These are phyloP conservation scores for Strigamia transsilvanica DNA, from an alignment of 2,888 invertebrate genomes.

Conservation along the genomic window DNA sequence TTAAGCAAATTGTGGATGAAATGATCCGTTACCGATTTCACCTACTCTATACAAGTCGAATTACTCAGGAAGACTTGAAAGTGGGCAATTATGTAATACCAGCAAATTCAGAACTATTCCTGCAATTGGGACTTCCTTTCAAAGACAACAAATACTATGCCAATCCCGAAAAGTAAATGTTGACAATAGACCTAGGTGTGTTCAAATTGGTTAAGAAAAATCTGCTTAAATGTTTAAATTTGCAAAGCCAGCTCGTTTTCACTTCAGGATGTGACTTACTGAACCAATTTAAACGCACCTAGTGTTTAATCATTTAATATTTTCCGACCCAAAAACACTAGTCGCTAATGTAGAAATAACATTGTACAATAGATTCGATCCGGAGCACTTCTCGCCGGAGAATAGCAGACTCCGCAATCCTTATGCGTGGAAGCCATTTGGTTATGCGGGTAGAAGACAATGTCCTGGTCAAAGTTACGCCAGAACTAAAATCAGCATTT, in stretches of 20 bases:
- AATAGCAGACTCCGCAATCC: not conserved
- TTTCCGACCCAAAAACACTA: no score
- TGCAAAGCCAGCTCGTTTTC: no score
- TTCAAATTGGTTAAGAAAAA: no score
- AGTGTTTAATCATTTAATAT: no score
- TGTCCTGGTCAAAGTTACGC: constrained; percentile 26
- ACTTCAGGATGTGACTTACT: no score
- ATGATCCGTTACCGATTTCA: not conserved
- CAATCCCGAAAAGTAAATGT: not conserved
- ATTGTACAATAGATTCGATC: constrained; percentile 48
- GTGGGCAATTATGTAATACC: not conserved
- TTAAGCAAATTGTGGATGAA: not conserved
- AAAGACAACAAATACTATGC: not conserved
- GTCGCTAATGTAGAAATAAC: not conserved
- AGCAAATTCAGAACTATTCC: not conserved
- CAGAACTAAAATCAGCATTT: not conserved
- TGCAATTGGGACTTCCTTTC: not conserved
- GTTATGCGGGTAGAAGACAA: constrained; percentile 28
- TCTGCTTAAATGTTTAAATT: no score
- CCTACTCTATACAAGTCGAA: not conserved
- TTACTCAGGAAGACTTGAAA: not conserved
- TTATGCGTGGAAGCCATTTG: constrained; percentile 48
- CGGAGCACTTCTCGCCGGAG: not conserved
- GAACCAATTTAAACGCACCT: no score
- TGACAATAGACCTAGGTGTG: not conserved